phyloP scores from a whole-genome alignment of 2,888 invertebrate species.

The Aporophyla lueneburgensis region DNA sequence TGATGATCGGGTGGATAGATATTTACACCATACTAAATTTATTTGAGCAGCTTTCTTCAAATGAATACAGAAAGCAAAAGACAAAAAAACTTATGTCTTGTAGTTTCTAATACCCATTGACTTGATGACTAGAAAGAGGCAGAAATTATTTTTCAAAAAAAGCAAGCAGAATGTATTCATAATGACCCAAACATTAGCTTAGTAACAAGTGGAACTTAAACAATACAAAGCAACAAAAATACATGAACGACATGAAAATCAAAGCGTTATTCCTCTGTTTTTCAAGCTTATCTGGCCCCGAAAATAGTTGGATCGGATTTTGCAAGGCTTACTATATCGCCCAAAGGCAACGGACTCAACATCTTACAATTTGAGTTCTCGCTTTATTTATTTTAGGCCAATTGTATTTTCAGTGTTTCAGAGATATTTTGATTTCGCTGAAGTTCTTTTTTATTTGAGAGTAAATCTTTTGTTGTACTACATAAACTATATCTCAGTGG shows the following conservation, averaged over 20 bases:
- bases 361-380: slow-evolving; percentile 38
- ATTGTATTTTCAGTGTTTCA: slow-evolving; percentile 28
- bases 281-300: slow-evolving; percentile 50
- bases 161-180: neutral
- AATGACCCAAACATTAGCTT: neutral
- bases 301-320: slow-evolving; percentile 56
- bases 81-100: neutral
- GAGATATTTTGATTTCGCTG: slow-evolving; percentile 8
- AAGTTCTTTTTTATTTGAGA: slow-evolving; percentile 17
- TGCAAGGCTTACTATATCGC: slow-evolving; percentile 44
- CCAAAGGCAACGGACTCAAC: slow-evolving; percentile 44
- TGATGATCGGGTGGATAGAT: slow-evolving; percentile 12
- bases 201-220: neutral
- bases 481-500: neutral
- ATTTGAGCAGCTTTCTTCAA: neutral
- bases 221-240: neutral
- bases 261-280: slow-evolving; percentile 34
- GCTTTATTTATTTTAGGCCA: slow-evolving; percentile 50
- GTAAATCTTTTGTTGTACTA: neutral
- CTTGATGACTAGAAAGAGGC: neutral
- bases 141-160: neutral
- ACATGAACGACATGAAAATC: slow-evolving; percentile 17
- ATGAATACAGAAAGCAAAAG: neutral
- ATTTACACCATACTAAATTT: neutral
- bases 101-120: neutral